phyloP scores from a whole-genome alignment of 2,797 vertebrate genomes.

The Poeciliopsis gracilis region DNA sequence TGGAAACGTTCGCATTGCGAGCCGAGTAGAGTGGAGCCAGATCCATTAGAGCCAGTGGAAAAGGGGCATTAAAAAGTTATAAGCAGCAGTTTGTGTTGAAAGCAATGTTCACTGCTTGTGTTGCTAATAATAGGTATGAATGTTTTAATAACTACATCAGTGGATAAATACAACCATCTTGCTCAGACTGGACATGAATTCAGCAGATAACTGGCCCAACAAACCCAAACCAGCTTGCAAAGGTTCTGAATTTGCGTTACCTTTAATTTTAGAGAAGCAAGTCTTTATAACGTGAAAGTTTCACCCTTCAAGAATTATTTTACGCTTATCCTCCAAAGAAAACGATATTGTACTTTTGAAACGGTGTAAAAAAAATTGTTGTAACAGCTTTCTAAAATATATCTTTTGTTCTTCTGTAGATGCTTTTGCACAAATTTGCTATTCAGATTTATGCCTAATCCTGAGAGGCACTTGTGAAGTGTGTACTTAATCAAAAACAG shows the following conservation, averaged over 20 bases:
- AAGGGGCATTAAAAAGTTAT: background rate
- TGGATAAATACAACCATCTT: too few relatives aligned
- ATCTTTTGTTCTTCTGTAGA: background rate
- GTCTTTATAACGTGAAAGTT: background rate
- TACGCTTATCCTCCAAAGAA: background rate
- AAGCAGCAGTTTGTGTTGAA: background rate
- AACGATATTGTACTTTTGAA: background rate
- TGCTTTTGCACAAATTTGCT: background rate
- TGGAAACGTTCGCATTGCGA: too few relatives aligned
- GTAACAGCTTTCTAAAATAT: background rate
- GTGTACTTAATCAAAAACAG: background rate
- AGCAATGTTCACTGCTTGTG: background rate
- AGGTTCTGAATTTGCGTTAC: background rate
- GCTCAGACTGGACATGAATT: too few relatives aligned
- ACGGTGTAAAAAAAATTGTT: background rate
- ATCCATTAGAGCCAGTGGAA: too few relatives aligned
- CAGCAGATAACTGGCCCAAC: too few relatives aligned
- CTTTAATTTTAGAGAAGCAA: background rate
- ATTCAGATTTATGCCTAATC: background rate
- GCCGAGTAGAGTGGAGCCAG: too few relatives aligned
- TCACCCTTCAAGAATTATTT: background rate
- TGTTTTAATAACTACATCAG: too few relatives aligned
- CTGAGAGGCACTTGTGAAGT: background rate
- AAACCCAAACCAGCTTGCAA: too few relatives aligned
- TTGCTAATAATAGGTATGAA: background rate